A percentile compares a stretch with the other conserved stretches of the same genome.
phyloP scores from a whole-genome alignment of 2,113 vertebrate species.

The Rhombomys opimus region DNA sequence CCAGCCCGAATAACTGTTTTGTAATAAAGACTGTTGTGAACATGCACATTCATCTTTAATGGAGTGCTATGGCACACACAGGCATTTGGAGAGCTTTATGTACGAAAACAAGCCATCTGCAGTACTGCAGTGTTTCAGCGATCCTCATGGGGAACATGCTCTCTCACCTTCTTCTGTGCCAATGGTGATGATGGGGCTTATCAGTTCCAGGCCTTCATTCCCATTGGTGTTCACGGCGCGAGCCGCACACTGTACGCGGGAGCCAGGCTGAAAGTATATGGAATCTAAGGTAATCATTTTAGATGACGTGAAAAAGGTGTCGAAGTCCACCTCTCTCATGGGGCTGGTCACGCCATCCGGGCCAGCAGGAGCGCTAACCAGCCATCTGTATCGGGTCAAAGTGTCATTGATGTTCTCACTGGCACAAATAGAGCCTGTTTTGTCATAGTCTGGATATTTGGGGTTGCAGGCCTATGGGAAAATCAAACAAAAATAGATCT shows the following conservation, averaged over 20 bases:
- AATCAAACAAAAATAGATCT: neutral
- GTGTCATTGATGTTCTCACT: conserved; percentile 96
- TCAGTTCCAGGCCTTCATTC: conserved; percentile 93
- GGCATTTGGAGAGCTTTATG: neutral
- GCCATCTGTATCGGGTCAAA: conserved; percentile 94
- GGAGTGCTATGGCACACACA: neutral
- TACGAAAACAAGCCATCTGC: neutral
- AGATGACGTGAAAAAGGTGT: conserved; percentile 97
- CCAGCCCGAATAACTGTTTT: neutral
- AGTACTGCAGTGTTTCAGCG: fast-evolving
- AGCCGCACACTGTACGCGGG: conserved; percentile 94
- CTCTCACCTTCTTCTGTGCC: conserved; percentile 92
- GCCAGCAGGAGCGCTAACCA: conserved; percentile 92
- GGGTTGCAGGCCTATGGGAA: conserved; percentile 93
- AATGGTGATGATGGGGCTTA: conserved; percentile 91
- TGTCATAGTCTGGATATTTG: conserved; percentile 94
- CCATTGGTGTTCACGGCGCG: conserved; percentile 93
- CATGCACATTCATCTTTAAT: neutral
- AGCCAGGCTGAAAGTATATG: conserved; percentile 96
- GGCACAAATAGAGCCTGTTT: conserved; percentile 94
- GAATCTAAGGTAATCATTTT: conserved; percentile 96
- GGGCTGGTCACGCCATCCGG: conserved; percentile 94
- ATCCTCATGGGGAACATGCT: neutral
- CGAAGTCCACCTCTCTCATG: conserved; percentile 95
- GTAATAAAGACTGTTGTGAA: neutral